Evolutionary conservation across 2,888 invertebrate genomes (phyloP), one percentile per base, ranked within the genome.

Genomic region (Drosophila prostipennis): DNA sequence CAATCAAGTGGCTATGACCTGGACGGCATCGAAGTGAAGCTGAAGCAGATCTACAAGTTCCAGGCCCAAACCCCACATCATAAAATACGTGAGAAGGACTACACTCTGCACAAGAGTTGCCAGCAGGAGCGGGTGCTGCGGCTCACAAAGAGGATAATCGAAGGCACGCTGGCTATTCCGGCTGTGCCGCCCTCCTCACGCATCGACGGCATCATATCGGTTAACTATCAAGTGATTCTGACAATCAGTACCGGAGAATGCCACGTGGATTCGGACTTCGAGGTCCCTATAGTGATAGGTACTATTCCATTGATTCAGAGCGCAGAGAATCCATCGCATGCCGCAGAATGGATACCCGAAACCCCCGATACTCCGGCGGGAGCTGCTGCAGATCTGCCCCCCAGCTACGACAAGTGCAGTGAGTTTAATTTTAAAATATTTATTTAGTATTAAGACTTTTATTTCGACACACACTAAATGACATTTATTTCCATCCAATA

Each of bases 1-100:
- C 93, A 94, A 76, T 95, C 95, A 53, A 94, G 94, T 79, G 68
- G 72, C 11, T 77, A 79, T 26, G 89, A 88, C 40, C 39, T 87
- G 37, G 26, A 74, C 0, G 84, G 85, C 29, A 76, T 85, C 40
- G 48, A 69, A 7, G 10, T 87, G 0, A 55, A 73, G 10, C 58
- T 89, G 1, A 53, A 73, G 11, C 87, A 87, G 46, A 34, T 37
- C 5, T 79, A 76, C 26, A 65, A 63, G 11, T 89, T 83, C 37
- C 60, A 3, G 2, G 84, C 90, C 5, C 58, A 29, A 2, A 34
- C 70, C 1, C 90, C 89, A 0, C 8, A 11, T 0, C 0, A 53
- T 6, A 80, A 83, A 26, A 43, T 57, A 0, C 69, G 60, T 1
- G 52, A 49, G 2, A 65, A 55, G 37, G 55, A 48, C 3, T 76